Percentiles rank a stretch among this genome's conserved stretches.
Evolutionary conservation across 1,140 invertebrate species (phyloP).

Genomic region (Hylaeus volcanicus): DNA sequence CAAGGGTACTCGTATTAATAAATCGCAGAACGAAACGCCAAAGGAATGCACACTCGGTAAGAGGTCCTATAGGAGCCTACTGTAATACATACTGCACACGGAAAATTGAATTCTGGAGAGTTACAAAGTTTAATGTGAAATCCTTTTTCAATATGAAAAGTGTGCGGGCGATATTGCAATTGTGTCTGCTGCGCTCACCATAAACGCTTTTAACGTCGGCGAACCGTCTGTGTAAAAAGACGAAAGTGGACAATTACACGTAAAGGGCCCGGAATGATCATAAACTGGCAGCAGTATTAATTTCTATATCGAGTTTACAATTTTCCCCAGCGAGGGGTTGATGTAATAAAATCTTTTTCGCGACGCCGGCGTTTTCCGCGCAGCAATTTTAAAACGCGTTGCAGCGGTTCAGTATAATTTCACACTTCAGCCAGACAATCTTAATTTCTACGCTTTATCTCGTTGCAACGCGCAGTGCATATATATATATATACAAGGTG

Average conservation of each 20-base stretch:
- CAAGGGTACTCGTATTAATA: not conserved
- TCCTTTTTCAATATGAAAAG: not conserved
- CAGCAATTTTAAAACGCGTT: not conserved
- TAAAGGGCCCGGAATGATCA: not conserved
- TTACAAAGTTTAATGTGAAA: not conserved
- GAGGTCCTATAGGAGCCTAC: not conserved
- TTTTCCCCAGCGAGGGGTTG: not conserved
- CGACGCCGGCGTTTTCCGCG: not conserved
- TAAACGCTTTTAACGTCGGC: conserved; percentile 16
- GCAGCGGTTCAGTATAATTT: too few species aligned
- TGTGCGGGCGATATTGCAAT: conserved; percentile 4
- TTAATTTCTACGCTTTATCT: too few species aligned
- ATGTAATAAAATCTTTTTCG: not conserved
- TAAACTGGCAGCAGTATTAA: not conserved
- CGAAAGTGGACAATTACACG: not conserved
- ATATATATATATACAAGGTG: too few species aligned
- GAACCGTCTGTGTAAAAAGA: not conserved
- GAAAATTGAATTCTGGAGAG: not conserved
- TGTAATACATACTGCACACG: not conserved
- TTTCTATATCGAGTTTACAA: not conserved
- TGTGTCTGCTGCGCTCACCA: not conserved
- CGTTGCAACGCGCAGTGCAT: too few species aligned
- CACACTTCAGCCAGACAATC: too few species aligned
- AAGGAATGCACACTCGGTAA: not conserved
- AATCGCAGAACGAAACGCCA: not conserved